A percentile compares a stretch with the other conserved stretches of the same genome.
phyloP scores from a whole-genome alignment of 2,888 invertebrate species.

The Cantharis flavilabris region DNA sequence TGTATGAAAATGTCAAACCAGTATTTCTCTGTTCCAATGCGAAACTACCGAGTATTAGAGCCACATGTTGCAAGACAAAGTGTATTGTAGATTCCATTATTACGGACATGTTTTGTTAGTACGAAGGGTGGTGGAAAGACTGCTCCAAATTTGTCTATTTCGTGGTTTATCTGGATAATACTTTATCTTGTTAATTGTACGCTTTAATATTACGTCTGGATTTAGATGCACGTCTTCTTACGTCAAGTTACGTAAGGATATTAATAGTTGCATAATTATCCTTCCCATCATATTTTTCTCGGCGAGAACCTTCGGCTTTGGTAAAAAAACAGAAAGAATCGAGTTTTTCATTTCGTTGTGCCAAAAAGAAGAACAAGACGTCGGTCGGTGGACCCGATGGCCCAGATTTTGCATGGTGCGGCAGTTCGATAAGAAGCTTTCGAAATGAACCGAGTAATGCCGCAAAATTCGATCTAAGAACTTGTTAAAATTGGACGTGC shows the following conservation, averaged over 20 bases:
- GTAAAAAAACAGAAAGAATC: too few relatives aligned
- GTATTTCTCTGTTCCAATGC: conserved; percentile 31
- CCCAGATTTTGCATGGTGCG: background rate
- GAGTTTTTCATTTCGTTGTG: too few relatives aligned
- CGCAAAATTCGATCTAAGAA: background rate
- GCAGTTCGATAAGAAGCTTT: background rate
- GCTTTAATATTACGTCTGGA: conserved; percentile 20
- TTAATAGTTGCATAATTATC: conserved; percentile 7
- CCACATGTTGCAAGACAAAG: conserved; percentile 54
- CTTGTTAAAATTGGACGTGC: background rate
- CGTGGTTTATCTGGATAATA: conserved; percentile 31
- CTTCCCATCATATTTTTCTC: background rate
- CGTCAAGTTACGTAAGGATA: conserved; percentile 8
- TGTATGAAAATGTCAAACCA: conserved; percentile 16
- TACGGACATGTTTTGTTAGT: conserved; percentile 35
- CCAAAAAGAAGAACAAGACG: too few relatives aligned
- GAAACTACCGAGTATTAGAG: conserved; percentile 45
- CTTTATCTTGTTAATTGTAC: conserved; percentile 29
- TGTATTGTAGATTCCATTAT: conserved; percentile 50
- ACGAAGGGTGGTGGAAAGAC: conserved; percentile 25
- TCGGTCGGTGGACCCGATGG: too few relatives aligned
- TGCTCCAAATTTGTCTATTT: conserved; percentile 30
- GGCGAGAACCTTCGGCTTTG: too few relatives aligned
- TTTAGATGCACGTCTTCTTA: conserved; percentile 15
- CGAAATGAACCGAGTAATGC: background rate